Evolutionary conservation across 2,888 invertebrate genomes (phyloP).

Genomic region (Xylocampa areola): DNA sequence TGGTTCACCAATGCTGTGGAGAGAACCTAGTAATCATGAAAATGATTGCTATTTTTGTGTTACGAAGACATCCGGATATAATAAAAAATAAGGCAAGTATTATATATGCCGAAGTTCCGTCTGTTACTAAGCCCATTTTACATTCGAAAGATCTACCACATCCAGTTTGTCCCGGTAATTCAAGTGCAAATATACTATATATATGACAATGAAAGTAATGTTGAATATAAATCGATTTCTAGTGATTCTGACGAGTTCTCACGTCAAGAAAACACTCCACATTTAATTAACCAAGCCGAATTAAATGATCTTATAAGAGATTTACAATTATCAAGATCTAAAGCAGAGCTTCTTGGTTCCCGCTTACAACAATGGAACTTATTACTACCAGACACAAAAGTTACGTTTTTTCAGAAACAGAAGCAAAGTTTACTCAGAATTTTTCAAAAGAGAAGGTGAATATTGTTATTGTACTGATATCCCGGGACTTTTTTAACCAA

Average conservation of each 20-base stretch:
- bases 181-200: conserved; percentile 10
- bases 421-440: conserved; percentile 3
- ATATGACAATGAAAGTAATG: conserved; percentile 11
- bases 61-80: conserved; percentile 25
- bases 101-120: conserved; percentile 25
- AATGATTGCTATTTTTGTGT: conserved; percentile 28
- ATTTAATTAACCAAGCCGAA: conserved; percentile 3
- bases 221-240: background rate
- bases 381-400: background rate
- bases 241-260: conserved; percentile 1
- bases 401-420: background rate
- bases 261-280: conserved; percentile 2
- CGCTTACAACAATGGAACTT: background rate
- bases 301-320: too few relatives aligned
- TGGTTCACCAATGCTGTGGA: conserved; percentile 31
- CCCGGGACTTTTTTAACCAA: too few relatives aligned
- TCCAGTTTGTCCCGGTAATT: conserved; percentile 27
- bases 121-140: conserved; percentile 24
- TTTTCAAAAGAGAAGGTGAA: conserved; percentile 1
- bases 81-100: conserved; percentile 21
- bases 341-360: too few relatives aligned
- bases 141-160: conserved; percentile 19
- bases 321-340: background rate
- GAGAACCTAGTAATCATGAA: conserved; percentile 16
- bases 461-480: conserved; percentile 2